phyloP scores from a whole-genome alignment of 2,888 invertebrate species.

The Macroteleia sp. region DNA sequence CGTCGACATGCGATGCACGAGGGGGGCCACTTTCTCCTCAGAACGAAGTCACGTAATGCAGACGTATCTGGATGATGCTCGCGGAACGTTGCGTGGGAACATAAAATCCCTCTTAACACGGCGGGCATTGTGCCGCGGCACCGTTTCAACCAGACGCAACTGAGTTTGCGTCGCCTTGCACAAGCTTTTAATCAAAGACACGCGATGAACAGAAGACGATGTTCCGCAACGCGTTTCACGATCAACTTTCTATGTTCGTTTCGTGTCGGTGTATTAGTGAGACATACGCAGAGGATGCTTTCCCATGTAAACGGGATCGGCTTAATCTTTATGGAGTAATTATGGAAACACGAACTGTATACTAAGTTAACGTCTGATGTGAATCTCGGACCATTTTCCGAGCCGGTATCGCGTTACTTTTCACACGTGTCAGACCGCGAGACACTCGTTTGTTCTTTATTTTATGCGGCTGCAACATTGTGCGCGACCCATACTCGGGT shows the following conservation, averaged over 20 bases:
- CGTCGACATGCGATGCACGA: conserved; percentile 9
- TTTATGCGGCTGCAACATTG: neutral
- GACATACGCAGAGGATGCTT: conserved; percentile 9
- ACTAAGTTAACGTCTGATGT: conserved; percentile 39
- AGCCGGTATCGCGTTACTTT: conserved; percentile 10
- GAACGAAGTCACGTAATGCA: conserved; percentile 55
- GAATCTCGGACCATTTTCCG: neutral
- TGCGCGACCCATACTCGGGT: conserved; percentile 6
- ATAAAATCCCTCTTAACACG: conserved; percentile 46
- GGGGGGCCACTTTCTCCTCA: conserved; percentile 52
- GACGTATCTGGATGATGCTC: conserved; percentile 57
- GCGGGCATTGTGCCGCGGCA: conserved; percentile 32
- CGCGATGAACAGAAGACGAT: conserved; percentile 51
- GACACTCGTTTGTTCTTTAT: neutral
- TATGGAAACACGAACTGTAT: conserved; percentile 49
- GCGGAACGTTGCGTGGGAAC: conserved; percentile 60
- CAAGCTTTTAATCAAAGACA: conserved; percentile 59
- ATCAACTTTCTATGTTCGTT: conserved; percentile 47
- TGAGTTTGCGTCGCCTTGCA: conserved; percentile 46
- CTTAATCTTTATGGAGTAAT: conserved; percentile 34
- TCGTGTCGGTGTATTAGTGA: neutral
- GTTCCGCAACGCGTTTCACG: conserved; percentile 52
- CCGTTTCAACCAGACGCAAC: conserved; percentile 38
- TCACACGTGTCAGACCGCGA: conserved; percentile 27
- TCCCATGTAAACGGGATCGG: conserved; percentile 38